Base-by-base conservation (phyloP, 2,888 invertebrate genomes). In the Ornithoptera alexandrae region DNA sequence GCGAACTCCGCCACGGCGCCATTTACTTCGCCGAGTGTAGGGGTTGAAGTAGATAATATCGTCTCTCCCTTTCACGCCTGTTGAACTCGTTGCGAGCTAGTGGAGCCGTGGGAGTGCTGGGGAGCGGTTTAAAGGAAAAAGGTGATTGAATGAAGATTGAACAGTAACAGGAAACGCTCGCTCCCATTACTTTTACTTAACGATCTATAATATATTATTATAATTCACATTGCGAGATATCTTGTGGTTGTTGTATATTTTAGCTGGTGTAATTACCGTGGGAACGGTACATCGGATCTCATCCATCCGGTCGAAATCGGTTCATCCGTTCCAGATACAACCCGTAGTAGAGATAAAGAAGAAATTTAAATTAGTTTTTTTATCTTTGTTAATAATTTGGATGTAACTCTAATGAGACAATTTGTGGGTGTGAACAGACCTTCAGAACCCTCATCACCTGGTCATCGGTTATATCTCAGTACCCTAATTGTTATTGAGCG, bases 21-120 rank as follows among this genome's bases (percentile, higher is more conserved):
- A 86, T 86, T 86, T 85, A 84, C 78, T 81, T 80, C 79, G 78
- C 81, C 81, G 83, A 81, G 84, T 30, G 82, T 84, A 81, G 81
- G 84, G 83, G 84, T 82, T 81, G 76, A 75, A 78, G 66, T 66
- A 66, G 79, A 76, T 80, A 81, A 82, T 81, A 81, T 80, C 79
- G 66, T 74, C 81, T 76, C 76, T 80, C 84, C 84, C 83, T 77
- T 79, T 85, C 78, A 79, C 77, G 77, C 81, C 74, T 70, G 71
- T 79, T 78, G 75, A 76, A 73, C 74, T 78, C 74, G 68, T 74
- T 73, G 77, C 65, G 50, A 66, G 75, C 72, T 75, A 68, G 78
- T 76, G 67, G 70, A 74, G 72, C 64, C 15, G 39, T 62, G 69
- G 70, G 66, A 66, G 63, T 64, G 59, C 46, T 20, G 66, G 30